Evolutionary conservation across 2,888 invertebrate genomes (phyloP).

Genomic region (Oxystoma pomonae): DNA sequence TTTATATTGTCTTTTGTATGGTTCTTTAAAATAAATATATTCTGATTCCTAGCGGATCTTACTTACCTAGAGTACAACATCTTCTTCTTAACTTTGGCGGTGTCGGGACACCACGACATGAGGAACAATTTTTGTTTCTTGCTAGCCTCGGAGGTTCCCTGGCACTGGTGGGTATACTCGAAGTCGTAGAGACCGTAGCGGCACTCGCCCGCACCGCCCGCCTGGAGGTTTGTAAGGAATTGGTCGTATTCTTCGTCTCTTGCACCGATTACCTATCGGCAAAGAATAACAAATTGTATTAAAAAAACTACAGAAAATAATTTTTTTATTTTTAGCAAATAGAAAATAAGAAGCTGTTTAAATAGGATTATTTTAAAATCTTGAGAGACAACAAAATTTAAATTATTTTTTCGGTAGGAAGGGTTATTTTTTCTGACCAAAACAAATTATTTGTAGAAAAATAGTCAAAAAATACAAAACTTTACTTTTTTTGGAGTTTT

Average conservation of each 20-base stretch:
- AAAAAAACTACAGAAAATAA: neutral
- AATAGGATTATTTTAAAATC: too few relatives aligned
- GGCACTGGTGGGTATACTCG: conserved; percentile 96
- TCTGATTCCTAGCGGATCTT: too few relatives aligned
- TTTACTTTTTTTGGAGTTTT: too few relatives aligned
- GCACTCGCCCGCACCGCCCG: conserved; percentile 90
- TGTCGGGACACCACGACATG: conserved; percentile 99
- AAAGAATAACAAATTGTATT: neutral
- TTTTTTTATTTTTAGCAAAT: too few relatives aligned
- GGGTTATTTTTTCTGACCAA: too few relatives aligned
- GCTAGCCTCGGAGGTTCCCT: conserved; percentile 93
- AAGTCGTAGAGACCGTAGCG: conserved; percentile 98
- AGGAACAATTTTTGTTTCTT: conserved; percentile 98
- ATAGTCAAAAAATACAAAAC: too few relatives aligned
- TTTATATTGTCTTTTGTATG: too few relatives aligned
- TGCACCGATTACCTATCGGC: conserved; percentile 67
- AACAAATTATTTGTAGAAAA: too few relatives aligned
- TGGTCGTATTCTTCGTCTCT: conserved; percentile 90
- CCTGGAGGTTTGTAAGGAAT: conserved; percentile 90
- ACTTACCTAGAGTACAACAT: conserved; percentile 72
- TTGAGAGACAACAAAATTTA: too few relatives aligned
- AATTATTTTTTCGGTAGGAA: too few relatives aligned
- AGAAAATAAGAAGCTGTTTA: too few relatives aligned
- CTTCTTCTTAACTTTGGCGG: conserved; percentile 88
- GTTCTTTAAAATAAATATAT: too few relatives aligned